Evolutionary conservation across 2,797 vertebrate species (phyloP), one percentile per base, ranked within the genome.

Genomic region (Amphiprion clarkii): DNA sequence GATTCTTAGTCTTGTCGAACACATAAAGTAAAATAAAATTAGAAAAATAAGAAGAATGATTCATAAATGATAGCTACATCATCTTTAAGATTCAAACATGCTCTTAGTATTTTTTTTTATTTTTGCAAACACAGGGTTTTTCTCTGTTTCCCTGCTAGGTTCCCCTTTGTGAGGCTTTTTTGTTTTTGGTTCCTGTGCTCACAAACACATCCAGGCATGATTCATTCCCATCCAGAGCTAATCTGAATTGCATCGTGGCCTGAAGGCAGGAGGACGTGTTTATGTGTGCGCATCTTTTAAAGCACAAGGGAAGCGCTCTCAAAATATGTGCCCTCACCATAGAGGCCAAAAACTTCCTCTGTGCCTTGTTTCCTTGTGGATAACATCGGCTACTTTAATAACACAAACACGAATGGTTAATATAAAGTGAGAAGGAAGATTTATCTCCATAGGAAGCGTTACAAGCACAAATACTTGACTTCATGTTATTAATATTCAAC

Each of bases 191-290:
- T 59, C 58, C 36, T 11, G 36, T 60, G 39, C n/a, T 4, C 49
- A 73, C 61, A 51, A 46, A 84, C 70, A 71, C 76, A 81, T 54
- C 23, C 54, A 33, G 27, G 46, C 67, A 49, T 66, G 78, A 84
- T 71, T 79, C 79, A 71, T 64, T 59, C 23, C 58, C 58, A 62
- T 51, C 49, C 21, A 36, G 23, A 60, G 7, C 52, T 79, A 67
- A 79, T 77, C 57, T 79, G 75, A 17, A 29, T 58, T 58, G 42
- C 49, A 52, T 48, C 66, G 21, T 16, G 21, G 54, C 81, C 72
- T 9, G 60, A 68, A 60, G 74, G 57, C 55, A 21, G 0, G 59
- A 78, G 8, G 52, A 62, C 4, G 9, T 12, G 8, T 70, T 27
- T 76, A 21, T 67, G 33, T 59, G 54, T 40, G 1, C 3, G 4